These are phyloP conservation scores for Anodontia alba DNA, from an alignment of 2,888 invertebrate genomes.

Conservation along the genomic window DNA sequence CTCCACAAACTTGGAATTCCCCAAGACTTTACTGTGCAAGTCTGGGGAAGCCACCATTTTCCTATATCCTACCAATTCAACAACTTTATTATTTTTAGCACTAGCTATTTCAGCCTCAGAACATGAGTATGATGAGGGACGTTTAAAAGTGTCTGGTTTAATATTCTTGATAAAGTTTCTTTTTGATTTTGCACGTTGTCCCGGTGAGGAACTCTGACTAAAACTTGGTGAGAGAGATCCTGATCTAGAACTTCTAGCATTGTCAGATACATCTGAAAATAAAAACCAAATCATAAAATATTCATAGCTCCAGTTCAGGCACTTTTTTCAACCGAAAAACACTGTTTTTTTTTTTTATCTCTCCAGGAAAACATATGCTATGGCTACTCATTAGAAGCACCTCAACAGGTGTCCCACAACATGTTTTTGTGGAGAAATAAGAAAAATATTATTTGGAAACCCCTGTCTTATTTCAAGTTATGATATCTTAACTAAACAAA, in stretches of 20 bases:
- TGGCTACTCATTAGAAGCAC: too few species aligned
- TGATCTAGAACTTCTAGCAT: constrained; percentile 38
- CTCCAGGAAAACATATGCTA: too few species aligned
- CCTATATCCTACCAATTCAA: constrained; percentile 81
- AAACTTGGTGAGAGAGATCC: constrained; percentile 49
- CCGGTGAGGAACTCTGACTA: constrained; percentile 48
- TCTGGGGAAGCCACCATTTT: constrained; percentile 73
- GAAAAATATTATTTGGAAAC: too few species aligned
- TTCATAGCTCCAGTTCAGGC: too few species aligned
- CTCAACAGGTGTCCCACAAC: too few species aligned
- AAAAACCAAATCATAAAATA: too few species aligned
- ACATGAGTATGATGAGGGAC: constrained; percentile 81
- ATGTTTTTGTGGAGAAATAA: too few species aligned
- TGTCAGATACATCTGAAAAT: constrained; percentile 30
- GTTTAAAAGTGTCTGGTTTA: constrained; percentile 80
- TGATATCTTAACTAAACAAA: too few species aligned
- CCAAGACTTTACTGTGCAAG: constrained; percentile 51
- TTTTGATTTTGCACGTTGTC: constrained; percentile 52
- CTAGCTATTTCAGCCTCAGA: constrained; percentile 71
- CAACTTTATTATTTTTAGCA: constrained; percentile 68
- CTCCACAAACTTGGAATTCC: constrained; percentile 63
- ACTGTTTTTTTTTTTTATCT: too few species aligned
- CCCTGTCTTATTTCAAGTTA: too few species aligned
- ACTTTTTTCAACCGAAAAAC: too few species aligned
- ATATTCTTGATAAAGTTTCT: constrained; percentile 82